Evolutionary conservation across 1,140 invertebrate genomes (phyloP).

Genomic region (Aphelinus atriplicis): DNA sequence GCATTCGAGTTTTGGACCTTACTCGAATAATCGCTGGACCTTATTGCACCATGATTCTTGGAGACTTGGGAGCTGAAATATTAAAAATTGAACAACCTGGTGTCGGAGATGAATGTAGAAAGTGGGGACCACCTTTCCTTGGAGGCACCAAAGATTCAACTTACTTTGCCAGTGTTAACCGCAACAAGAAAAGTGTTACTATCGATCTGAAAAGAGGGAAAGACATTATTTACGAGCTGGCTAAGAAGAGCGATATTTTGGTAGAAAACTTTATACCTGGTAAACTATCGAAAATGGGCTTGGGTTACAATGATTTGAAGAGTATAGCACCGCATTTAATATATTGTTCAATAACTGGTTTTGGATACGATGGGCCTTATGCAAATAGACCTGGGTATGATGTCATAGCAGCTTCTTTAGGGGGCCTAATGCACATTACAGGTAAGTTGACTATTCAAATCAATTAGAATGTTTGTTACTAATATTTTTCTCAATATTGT

Average conservation of each 20-base stretch:
- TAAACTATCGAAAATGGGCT: slow-evolving; percentile 78
- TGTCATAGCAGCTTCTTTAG: slow-evolving; percentile 92
- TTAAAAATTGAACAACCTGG: slow-evolving; percentile 88
- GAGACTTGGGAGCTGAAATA: slow-evolving; percentile 93
- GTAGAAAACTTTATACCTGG: slow-evolving; percentile 97
- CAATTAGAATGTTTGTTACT: not conserved
- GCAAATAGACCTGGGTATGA: slow-evolving; percentile 89
- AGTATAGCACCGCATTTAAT: slow-evolving; percentile 82
- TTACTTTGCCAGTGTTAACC: slow-evolving; percentile 90
- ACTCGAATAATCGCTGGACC: slow-evolving; percentile 83
- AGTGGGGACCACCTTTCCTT: slow-evolving; percentile 94
- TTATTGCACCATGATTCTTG: slow-evolving; percentile 90
- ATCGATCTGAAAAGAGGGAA: slow-evolving; percentile 86
- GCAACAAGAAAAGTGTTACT: slow-evolving; percentile 96
- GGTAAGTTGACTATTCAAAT: slow-evolving; percentile 71
- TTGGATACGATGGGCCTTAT: slow-evolving; percentile 89
- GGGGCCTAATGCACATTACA: slow-evolving; percentile 90
- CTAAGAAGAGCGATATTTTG: slow-evolving; percentile 83
- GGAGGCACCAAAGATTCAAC: slow-evolving; percentile 76
- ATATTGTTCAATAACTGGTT: slow-evolving; percentile 95
- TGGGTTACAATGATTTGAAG: slow-evolving; percentile 83
- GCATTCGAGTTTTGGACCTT: slow-evolving; percentile 83
- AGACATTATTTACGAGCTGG: slow-evolving; percentile 79
- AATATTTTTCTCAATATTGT: not conserved
- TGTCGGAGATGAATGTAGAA: slow-evolving; percentile 88